A percentile compares a stretch with the other conserved stretches of the same genome.
Evolutionary conservation across 2,888 invertebrate species (phyloP).

Genomic region (Leptinotarsa peninsularis): DNA sequence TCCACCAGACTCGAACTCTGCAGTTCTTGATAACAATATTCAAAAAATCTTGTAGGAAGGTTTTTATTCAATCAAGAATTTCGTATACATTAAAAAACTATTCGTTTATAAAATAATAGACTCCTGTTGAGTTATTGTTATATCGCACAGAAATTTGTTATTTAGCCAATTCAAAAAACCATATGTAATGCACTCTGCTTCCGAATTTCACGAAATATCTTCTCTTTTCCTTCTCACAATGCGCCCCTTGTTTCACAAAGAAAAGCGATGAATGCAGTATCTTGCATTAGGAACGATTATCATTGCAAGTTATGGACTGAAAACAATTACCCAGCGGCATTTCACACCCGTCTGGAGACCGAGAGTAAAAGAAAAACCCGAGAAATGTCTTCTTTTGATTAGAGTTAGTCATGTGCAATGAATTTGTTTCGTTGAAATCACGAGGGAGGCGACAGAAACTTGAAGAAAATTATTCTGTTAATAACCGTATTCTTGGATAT

Average conservation of each 20-base stretch:
- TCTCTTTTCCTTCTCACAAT: not conserved
- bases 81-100: no score
- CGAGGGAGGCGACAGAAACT: not conserved
- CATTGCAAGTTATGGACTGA: constrained; percentile 11
- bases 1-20: no score
- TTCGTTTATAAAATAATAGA: no score
- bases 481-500: constrained; percentile 9
- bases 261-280: not conserved
- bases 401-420: constrained; percentile 9
- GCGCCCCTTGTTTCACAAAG: not conserved
- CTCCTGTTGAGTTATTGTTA: no score
- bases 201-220: not conserved
- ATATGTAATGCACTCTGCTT: not conserved
- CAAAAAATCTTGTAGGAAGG: no score
- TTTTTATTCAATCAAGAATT: no score
- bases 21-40: no score
- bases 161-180: no score
- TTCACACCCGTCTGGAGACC: constrained; percentile 11
- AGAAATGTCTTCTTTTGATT: not conserved
- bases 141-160: no score
- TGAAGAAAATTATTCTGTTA: not conserved
- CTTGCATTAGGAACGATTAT: constrained; percentile 2
- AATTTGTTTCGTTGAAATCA: constrained; percentile 11
- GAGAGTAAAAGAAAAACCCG: not conserved
- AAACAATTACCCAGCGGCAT: constrained; percentile 13